These are phyloP conservation scores for Crypturellus undulatus DNA, from an alignment of 2,113 vertebrate genomes.

Conservation along the genomic window DNA sequence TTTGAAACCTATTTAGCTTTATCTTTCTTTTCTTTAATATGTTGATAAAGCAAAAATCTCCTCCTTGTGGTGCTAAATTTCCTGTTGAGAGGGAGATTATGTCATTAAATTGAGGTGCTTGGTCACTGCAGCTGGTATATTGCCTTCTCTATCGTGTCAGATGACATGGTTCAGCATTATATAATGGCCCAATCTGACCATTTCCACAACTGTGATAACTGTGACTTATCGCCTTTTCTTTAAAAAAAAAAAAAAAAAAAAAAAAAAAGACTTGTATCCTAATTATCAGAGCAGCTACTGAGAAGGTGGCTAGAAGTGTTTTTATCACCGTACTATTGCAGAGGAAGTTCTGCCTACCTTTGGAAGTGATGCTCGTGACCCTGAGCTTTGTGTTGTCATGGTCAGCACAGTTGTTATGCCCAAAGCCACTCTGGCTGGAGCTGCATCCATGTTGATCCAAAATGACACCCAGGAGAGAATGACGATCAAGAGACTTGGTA, in stretches of 20 bases:
- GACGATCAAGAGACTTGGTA: constrained; percentile 89
- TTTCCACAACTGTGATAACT: no score
- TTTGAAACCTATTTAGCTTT: neutral
- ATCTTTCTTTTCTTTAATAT: neutral
- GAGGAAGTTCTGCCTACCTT: constrained; percentile 80
- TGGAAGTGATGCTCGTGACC: constrained; percentile 93
- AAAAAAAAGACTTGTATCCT: neutral
- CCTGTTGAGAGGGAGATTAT: neutral
- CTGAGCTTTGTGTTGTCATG: constrained; percentile 98
- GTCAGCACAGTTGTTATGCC: constrained; percentile 98
- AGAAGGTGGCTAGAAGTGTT: neutral
- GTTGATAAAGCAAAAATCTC: neutral
- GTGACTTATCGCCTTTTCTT: neutral
- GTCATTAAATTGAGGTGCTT: neutral
- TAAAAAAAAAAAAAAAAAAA: neutral
- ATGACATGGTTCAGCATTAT: neutral
- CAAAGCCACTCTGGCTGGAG: constrained; percentile 93
- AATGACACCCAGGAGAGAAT: constrained; percentile 98
- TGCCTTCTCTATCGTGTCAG: neutral
- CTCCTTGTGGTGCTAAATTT: neutral
- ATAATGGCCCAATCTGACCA: neutral
- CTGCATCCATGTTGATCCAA: constrained; percentile 96
- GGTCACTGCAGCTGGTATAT: neutral
- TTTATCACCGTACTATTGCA: neutral
- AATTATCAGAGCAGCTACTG: neutral